phyloP scores from a whole-genome alignment of 2,113 vertebrate genomes.

The Saiga tatarica region DNA sequence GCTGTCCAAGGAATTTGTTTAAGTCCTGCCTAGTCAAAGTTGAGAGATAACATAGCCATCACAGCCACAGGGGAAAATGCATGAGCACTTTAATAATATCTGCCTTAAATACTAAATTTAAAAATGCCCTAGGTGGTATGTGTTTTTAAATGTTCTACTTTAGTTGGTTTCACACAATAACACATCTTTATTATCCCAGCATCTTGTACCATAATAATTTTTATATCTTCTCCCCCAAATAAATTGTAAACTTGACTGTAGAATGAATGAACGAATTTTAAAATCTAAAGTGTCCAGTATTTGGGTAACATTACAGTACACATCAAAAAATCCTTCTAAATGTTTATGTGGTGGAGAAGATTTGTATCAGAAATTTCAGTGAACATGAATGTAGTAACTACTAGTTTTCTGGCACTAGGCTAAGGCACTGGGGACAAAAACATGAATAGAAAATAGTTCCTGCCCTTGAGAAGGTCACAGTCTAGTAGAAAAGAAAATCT shows the following conservation, averaged over 20 bases:
- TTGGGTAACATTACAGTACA: not conserved
- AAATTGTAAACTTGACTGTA: not conserved
- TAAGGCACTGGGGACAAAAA: not conserved
- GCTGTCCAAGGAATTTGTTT: not conserved
- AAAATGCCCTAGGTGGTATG: not conserved
- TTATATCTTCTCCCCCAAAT: not conserved
- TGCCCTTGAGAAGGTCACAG: conserved; percentile 1
- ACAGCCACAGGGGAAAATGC: not conserved
- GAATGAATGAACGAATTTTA: not conserved
- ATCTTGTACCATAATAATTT: not conserved
- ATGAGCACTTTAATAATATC: not conserved
- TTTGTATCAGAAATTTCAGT: not conserved
- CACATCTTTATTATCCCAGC: not conserved
- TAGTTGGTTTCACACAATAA: not conserved
- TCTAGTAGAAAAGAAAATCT: not conserved
- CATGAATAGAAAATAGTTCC: not conserved
- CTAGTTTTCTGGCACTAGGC: not conserved
- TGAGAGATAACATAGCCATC: not conserved
- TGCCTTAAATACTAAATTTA: not conserved
- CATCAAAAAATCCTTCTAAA: not conserved
- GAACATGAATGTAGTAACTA: not conserved
- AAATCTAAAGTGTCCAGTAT: not conserved
- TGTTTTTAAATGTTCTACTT: not conserved
- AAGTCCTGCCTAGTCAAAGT: not conserved
- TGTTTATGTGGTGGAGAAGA: not conserved